Evolutionary conservation across 2,797 vertebrate species (phyloP).

Genomic region (Rhynchonycteris naso): DNA sequence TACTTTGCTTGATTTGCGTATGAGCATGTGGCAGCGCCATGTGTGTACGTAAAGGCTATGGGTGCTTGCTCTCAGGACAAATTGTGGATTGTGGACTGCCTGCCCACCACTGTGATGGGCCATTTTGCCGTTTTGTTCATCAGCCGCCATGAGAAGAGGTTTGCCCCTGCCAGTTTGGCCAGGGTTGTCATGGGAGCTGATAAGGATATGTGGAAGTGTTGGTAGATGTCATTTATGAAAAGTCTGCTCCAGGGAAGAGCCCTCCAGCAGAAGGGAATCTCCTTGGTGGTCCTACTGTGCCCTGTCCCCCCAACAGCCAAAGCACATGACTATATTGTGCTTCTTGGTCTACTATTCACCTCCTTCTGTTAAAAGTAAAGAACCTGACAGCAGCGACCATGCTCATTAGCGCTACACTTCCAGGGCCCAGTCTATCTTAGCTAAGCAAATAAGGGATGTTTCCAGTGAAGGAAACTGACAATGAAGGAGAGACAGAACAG

Average conservation of each 20-base stretch:
- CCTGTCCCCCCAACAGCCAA: neutral
- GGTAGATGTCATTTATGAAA: neutral
- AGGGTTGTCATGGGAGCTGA: neutral
- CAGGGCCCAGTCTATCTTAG: neutral
- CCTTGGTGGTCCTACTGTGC: fast-evolving
- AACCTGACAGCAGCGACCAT: neutral
- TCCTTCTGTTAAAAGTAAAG: neutral
- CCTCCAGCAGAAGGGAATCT: neutral
- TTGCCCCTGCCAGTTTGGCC: no score
- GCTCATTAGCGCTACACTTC: neutral
- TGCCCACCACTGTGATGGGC: no score
- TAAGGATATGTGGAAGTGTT: neutral
- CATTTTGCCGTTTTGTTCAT: no score
- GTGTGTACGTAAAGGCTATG: no score
- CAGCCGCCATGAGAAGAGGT: no score
- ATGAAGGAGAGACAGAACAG: neutral
- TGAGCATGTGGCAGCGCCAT: no score
- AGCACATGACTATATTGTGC: no score
- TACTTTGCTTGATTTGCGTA: no score
- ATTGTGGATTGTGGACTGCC: no score
- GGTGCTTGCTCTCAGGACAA: no score
- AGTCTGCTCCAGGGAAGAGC: neutral
- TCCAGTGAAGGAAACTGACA: neutral
- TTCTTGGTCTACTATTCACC: neutral
- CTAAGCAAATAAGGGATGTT: neutral